A percentile compares a stretch with the other conserved stretches of the same genome.
phyloP scores from a whole-genome alignment of 2,113 vertebrate genomes.

The Manacus vitellinus region DNA sequence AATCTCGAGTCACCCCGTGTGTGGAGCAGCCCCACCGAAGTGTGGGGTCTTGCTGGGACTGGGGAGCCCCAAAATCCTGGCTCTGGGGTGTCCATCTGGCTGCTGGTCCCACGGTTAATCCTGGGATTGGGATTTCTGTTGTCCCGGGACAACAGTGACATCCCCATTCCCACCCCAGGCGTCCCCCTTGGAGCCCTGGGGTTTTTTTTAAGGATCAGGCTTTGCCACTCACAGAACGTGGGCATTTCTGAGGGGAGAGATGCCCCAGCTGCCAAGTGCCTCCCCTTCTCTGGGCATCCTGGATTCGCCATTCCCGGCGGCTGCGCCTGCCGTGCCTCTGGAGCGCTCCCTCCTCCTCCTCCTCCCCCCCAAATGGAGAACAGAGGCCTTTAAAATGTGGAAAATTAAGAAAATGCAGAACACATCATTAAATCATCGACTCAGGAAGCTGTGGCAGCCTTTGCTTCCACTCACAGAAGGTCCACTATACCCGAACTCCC shows the following conservation, averaged over 20 bases:
- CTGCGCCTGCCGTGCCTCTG: neutral
- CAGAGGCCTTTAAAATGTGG: slow-evolving; percentile 75
- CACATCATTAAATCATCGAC: slow-evolving; percentile 71
- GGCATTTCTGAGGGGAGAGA: neutral
- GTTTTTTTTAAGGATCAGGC: neutral
- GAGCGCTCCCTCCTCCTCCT: neutral
- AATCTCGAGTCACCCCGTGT: rapidly evolving
- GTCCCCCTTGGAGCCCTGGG: neutral
- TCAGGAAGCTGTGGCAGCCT: slow-evolving; percentile 73
- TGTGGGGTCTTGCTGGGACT: rapidly evolving
- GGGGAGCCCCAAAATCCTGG: neutral
- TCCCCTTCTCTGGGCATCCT: neutral
- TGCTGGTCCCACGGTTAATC: rapidly evolving
- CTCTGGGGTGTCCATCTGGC: rapidly evolving
- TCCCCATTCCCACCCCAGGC: neutral
- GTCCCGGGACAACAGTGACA: rapidly evolving
- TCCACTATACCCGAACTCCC: slow-evolving; percentile 68
- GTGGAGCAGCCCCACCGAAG: neutral
- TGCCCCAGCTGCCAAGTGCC: neutral
- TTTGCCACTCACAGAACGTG: neutral
- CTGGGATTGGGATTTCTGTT: rapidly evolving
- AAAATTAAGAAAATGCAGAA: slow-evolving; percentile 79
- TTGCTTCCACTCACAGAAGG: slow-evolving; percentile 74
- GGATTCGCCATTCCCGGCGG: neutral
- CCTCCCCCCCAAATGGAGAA: slow-evolving; percentile 59